Conservation (phyloP, 2,888 invertebrate genomes). For the Empis livida region DNA sequence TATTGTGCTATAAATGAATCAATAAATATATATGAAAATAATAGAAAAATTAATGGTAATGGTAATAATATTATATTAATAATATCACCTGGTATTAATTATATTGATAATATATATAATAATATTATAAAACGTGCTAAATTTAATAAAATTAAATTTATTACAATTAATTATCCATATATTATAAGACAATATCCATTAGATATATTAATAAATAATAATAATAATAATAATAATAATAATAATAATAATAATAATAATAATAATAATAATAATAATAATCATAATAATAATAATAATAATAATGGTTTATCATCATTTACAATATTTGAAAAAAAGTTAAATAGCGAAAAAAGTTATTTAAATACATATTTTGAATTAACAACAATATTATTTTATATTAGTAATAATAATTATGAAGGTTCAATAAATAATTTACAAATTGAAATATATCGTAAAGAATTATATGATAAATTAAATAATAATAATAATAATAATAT, state of each 20-base stretch:
- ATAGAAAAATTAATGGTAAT: slow-evolving; percentile 33
- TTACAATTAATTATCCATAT: slow-evolving; percentile 43
- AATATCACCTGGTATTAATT: slow-evolving; percentile 41
- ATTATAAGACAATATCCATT: slow-evolving; percentile 34
- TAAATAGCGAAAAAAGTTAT: slow-evolving; percentile 39
- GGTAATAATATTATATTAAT: slow-evolving; percentile 42
- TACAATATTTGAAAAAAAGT: slow-evolving; percentile 40
- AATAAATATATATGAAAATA: slow-evolving; percentile 37
- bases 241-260: slow-evolving; percentile 19
- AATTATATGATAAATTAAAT: slow-evolving; percentile 13
- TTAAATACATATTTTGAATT: slow-evolving; percentile 42
- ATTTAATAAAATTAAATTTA: slow-evolving; percentile 37
- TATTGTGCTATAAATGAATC: slow-evolving; percentile 17
- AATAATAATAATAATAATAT: neutral
- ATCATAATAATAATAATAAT: neutral
- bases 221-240: slow-evolving; percentile 9
- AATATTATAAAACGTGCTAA: slow-evolving; percentile 26
- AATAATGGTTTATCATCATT: slow-evolving; percentile 37
- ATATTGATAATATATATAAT: slow-evolving; percentile 32
- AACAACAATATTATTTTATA: slow-evolving; percentile 37
- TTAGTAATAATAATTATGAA: slow-evolving; percentile 37
- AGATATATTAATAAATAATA: slow-evolving; percentile 33
- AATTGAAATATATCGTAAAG: slow-evolving; percentile 29
- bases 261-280: slow-evolving; percentile 24
- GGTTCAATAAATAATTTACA: slow-evolving; percentile 34